A percentile compares a stretch with the other conserved stretches of the same genome.
Evolutionary conservation across 2,113 vertebrate genomes (phyloP).

Genomic region (Todiramphus chloris): DNA sequence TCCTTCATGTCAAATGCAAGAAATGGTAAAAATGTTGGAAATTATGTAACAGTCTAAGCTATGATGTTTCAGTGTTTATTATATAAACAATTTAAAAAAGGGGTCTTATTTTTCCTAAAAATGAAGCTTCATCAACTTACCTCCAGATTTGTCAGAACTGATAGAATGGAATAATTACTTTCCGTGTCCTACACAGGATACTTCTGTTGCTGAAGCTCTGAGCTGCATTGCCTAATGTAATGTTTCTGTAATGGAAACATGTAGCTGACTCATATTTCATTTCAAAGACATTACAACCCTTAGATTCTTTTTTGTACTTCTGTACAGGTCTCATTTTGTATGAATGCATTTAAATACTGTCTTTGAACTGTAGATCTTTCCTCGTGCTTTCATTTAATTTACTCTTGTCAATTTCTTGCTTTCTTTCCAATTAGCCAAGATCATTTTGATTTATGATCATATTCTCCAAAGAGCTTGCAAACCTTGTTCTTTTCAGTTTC

Average conservation of each 20-base stretch:
- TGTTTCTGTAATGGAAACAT: not conserved
- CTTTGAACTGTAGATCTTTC: conserved; percentile 18
- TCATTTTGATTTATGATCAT: conserved; percentile 29
- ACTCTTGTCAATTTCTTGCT: not conserved
- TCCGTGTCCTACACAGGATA: not conserved
- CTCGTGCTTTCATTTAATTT: conserved; percentile 26
- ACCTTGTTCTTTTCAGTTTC: not conserved
- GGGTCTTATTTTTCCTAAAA: not conserved
- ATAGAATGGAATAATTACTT: not conserved
- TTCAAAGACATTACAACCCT: not conserved
- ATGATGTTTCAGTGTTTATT: not conserved
- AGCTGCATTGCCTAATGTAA: not conserved
- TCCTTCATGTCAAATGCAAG: not conserved
- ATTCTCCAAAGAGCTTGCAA: not conserved
- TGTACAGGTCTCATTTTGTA: not conserved
- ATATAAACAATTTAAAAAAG: not conserved
- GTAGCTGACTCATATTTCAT: not conserved
- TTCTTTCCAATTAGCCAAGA: conserved; percentile 30
- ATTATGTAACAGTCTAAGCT: not conserved
- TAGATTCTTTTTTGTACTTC: not conserved
- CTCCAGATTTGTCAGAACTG: not conserved
- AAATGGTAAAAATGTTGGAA: not conserved
- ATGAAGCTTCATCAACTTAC: not conserved
- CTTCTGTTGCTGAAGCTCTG: not conserved
- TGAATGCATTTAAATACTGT: not conserved